Base-by-base conservation (phyloP, 2,113 vertebrate genomes). In the Phaethon lepturus region DNA sequence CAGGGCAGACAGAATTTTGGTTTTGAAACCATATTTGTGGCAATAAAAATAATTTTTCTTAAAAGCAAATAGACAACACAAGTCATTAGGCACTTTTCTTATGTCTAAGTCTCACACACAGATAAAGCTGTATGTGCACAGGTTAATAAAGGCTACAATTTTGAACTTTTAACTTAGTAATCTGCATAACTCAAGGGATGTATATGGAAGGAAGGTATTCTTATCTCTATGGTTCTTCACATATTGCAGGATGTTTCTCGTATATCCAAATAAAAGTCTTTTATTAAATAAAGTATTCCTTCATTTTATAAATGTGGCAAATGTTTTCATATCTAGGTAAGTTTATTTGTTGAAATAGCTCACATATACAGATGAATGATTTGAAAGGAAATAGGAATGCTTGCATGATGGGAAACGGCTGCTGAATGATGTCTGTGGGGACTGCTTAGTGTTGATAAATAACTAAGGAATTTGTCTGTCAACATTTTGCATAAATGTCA, bases 381-480 rank as follows among this genome's bases (percentile, higher is more conserved):
- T 94, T 81, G 72, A 94, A 76, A 92, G 85, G 85, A 95, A 96
- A 64, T 86, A 62, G 68, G 59, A 95, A 89, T 66, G 26, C 64
- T 80, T 91, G 49, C 64, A 62, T 90, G 80, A 96, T 68, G 79
- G 94, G 49, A 93, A 92, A 86, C 68, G 56, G 80, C 31, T 95
- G 78, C 68, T 83, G 78, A 98, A 92, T 93, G 95, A 97, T 84
- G 68, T 89, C 83, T 95, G 73, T 73, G 59, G 96, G 74, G 87
- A 93, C 92, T 94, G 49, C 60, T 92, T 60, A 71, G 40, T 81
- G 75, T 83, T 95, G 86, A 96, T 98, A 96, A 98, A 96, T 78
- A 97, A 95, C 71, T 76, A 89, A 75, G 29, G 96, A 96, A 96
- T 96, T 96, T 91, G 92, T 85, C 90, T 97, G 90, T 64, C 94